Conservation (phyloP, 1,140 invertebrate species). For the Drosophila pseudoananassae region DNA sequence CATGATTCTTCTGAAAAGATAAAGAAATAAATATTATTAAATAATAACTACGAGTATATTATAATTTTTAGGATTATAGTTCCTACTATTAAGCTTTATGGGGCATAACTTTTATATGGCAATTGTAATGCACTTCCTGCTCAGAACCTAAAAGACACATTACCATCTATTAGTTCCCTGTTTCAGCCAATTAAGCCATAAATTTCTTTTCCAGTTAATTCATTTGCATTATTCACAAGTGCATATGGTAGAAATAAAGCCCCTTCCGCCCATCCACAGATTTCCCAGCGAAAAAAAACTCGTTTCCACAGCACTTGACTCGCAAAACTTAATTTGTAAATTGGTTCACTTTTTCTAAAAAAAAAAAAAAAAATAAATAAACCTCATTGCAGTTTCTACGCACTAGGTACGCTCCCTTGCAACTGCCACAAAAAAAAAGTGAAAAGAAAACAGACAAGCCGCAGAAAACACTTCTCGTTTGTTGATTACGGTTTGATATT, state of each 20-base stretch:
- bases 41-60: too few relatives aligned
- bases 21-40: not conserved
- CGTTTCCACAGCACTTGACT: constrained; percentile 45
- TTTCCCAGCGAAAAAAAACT: constrained; percentile 24
- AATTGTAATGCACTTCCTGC: constrained; percentile 8
- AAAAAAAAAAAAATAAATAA: not conserved
- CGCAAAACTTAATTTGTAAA: constrained; percentile 70
- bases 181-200: constrained; percentile 22
- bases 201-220: constrained; percentile 6
- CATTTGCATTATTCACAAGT: constrained; percentile 29
- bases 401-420: not conserved
- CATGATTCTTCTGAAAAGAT: constrained; percentile 52
- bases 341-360: constrained; percentile 58
- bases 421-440: constrained; percentile 22
- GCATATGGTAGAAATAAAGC: constrained; percentile 1
- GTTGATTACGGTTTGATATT: constrained; percentile 74
- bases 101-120: not conserved
- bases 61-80: too few relatives aligned
- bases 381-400: constrained; percentile 7
- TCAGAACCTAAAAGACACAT: not conserved
- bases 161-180: constrained; percentile 1
- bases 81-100: not conserved
- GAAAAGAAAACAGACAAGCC: constrained; percentile 42
- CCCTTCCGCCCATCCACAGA: too few relatives aligned
- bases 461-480: constrained; percentile 44